Evolutionary conservation across 2,113 vertebrate genomes (phyloP).

Genomic region (Cercocebus atys): DNA sequence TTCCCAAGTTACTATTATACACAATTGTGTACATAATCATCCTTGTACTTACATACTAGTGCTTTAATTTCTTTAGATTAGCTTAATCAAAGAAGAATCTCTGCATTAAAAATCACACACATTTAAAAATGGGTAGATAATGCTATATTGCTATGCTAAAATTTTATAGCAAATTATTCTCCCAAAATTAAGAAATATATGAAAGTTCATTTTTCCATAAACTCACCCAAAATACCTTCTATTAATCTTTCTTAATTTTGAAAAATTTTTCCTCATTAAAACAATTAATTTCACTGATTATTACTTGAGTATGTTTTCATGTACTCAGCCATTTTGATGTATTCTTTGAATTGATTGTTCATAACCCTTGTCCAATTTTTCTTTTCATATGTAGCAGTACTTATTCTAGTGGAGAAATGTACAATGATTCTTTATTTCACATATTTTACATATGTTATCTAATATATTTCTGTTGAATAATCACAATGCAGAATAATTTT

Average conservation of each 20-base stretch:
- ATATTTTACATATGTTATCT: not conserved
- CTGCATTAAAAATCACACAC: not conserved
- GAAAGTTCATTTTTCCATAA: not conserved
- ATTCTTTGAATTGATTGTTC: not conserved
- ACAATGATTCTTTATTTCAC: not conserved
- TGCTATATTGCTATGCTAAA: not conserved
- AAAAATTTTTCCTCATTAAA: not conserved
- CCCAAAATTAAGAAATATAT: not conserved
- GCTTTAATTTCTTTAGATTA: not conserved
- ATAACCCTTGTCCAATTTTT: not conserved
- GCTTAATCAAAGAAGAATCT: not conserved
- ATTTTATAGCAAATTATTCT: not conserved
- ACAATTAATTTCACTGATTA: not conserved
- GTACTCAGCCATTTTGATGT: not conserved
- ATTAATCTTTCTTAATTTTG: not conserved
- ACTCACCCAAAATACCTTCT: not conserved
- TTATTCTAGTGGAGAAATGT: not conserved
- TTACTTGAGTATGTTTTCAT: not conserved
- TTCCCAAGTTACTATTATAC: not conserved
- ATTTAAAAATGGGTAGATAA: not conserved
- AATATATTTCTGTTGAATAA: not conserved
- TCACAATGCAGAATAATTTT: not conserved
- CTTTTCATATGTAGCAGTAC: not conserved
- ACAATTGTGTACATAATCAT: not conserved
- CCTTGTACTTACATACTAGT: not conserved